Conservation (phyloP, 2,113 vertebrate genomes). For the Petaurus breviceps region DNA sequence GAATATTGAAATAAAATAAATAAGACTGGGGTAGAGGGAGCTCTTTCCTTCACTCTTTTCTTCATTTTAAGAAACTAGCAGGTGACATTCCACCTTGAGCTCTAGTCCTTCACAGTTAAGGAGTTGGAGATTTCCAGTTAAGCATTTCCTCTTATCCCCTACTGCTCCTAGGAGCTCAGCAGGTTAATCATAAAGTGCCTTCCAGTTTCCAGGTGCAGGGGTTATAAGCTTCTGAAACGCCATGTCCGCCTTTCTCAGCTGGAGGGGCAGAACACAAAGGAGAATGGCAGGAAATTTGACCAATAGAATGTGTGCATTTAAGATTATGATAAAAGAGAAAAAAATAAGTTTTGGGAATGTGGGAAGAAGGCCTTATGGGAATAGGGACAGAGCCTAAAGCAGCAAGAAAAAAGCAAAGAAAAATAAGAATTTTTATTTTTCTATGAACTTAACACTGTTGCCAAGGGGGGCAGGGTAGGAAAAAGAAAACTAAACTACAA, state of each 20-base stretch:
- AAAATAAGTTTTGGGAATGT: background rate
- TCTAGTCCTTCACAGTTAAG: conserved; percentile 25
- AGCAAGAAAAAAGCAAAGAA: conserved; percentile 23
- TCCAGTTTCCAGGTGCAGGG: conserved; percentile 9
- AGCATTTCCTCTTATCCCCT: conserved; percentile 19
- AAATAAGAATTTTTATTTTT: conserved; percentile 23
- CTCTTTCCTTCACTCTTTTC: background rate
- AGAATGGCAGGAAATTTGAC: background rate
- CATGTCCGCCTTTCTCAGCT: background rate
- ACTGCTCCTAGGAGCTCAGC: conserved; percentile 16
- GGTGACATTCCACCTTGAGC: conserved; percentile 5
- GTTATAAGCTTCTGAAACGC: conserved; percentile 41
- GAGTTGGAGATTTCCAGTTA: conserved; percentile 31
- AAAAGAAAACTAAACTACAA: background rate
- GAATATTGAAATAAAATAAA: background rate
- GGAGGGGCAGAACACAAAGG: background rate
- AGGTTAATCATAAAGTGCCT: conserved; percentile 24
- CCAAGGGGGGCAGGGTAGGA: background rate
- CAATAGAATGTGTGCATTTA: background rate
- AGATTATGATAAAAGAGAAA: background rate
- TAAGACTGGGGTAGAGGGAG: background rate
- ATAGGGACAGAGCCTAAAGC: background rate
- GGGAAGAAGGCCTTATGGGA: background rate
- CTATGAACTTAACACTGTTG: conserved; percentile 8
- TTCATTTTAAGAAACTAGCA: conserved; percentile 37